phyloP scores from a whole-genome alignment of 2,113 vertebrate species.

The Anolis sagrei region DNA sequence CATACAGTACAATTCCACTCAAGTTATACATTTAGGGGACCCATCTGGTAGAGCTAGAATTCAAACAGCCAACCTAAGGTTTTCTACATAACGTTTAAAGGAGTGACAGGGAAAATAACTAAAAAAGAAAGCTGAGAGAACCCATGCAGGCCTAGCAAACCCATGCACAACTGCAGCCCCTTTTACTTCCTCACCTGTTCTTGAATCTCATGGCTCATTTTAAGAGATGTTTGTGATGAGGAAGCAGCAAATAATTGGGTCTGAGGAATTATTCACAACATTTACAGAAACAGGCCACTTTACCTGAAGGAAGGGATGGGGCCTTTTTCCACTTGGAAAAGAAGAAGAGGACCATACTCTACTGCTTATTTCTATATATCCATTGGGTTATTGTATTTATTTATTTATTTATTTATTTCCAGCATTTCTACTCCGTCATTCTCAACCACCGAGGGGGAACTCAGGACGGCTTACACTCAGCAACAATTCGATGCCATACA shows the following conservation, averaged over 20 bases:
- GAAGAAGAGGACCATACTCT: not conserved
- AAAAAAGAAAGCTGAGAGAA: not conserved
- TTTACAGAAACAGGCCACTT: accelerated
- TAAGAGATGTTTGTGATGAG: constrained; percentile 18
- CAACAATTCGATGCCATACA: too few relatives aligned
- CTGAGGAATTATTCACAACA: constrained; percentile 32
- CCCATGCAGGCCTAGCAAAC: not conserved
- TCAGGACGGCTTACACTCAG: too few relatives aligned
- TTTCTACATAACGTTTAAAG: not conserved
- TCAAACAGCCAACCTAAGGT: not conserved
- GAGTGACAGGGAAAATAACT: not conserved
- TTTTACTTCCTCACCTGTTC: constrained; percentile 27
- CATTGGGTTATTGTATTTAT: too few relatives aligned
- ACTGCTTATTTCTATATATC: not conserved
- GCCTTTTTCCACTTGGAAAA: not conserved
- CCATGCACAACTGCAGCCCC: not conserved
- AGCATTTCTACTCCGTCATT: too few relatives aligned
- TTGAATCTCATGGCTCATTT: constrained; percentile 9
- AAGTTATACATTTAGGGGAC: constrained; percentile 7
- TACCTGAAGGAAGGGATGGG: accelerated
- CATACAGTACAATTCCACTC: not conserved
- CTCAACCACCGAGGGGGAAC: too few relatives aligned
- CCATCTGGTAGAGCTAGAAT: not conserved
- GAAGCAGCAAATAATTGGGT: constrained; percentile 32
- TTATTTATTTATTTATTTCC: too few relatives aligned